Conservation (phyloP, 2,113 vertebrate species). For the Suricata suricatta region DNA sequence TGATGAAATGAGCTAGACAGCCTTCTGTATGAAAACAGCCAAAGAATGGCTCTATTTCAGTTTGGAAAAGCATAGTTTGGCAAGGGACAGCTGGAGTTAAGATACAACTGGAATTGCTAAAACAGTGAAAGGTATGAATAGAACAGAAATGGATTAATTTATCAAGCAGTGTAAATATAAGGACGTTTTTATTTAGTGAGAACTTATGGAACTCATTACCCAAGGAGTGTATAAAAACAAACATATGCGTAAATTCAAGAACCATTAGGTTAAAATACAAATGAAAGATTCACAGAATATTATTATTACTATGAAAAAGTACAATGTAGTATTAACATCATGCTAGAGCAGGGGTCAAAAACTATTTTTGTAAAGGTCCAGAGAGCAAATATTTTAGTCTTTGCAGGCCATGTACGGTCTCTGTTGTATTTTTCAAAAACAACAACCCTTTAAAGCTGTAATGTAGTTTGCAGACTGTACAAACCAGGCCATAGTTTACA, state of each 20-base stretch:
- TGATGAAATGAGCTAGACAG: not conserved
- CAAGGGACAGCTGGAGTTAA: not conserved
- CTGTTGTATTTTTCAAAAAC: not conserved
- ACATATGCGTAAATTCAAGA: constrained; percentile 27
- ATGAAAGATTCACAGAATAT: not conserved
- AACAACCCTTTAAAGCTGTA: not conserved
- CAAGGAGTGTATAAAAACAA: constrained; percentile 12
- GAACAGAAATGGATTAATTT: not conserved
- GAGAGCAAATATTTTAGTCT: not conserved
- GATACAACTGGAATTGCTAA: not conserved
- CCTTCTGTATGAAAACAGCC: not conserved
- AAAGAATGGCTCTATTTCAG: not conserved
- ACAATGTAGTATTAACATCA: not conserved
- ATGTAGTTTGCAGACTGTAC: not conserved
- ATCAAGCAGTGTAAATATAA: not conserved
- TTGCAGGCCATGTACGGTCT: not conserved
- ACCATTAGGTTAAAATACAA: not conserved
- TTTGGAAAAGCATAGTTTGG: not conserved
- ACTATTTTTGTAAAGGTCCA: not conserved
- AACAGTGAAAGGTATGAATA: not conserved
- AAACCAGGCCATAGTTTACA: not conserved
- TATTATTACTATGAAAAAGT: not conserved
- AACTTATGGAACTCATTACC: not conserved
- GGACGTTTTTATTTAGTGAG: not conserved
- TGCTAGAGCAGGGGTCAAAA: not conserved